These are phyloP conservation scores for Brienomyrus longianalis DNA, from an alignment of 2,113 vertebrate genomes.

Conservation along the genomic window DNA sequence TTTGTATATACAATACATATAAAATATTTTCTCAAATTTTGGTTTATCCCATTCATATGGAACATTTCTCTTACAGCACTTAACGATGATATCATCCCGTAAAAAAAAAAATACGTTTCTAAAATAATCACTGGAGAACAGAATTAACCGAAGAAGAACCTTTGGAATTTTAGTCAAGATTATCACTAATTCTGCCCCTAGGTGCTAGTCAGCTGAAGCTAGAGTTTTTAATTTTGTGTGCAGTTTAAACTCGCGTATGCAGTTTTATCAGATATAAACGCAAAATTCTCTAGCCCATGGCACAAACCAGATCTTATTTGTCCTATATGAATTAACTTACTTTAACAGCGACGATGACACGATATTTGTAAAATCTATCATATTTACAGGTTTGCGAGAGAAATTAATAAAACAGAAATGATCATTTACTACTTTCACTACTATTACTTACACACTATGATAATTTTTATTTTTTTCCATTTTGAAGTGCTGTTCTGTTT, in stretches of 20 bases:
- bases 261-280: neutral
- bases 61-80: neutral
- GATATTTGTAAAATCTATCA: neutral
- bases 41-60: neutral
- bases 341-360: neutral
- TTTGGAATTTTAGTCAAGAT: neutral
- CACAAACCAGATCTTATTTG: neutral
- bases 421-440: neutral
- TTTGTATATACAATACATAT: conserved; percentile 16
- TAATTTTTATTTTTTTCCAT: neutral
- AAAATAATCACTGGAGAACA: neutral
- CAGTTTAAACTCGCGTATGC: neutral
- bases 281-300: neutral
- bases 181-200: neutral
- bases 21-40: neutral
- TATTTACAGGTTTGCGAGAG: neutral
- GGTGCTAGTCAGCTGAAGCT: neutral
- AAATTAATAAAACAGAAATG: neutral
- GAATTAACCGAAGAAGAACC: neutral
- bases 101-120: neutral
- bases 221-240: neutral
- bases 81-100: neutral
- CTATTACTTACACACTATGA: neutral
- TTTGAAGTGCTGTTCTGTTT: neutral
- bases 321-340: neutral